These are phyloP conservation scores for Acanthosepion lycidas DNA, from an alignment of 2,888 invertebrate species.

Conservation along the genomic window DNA sequence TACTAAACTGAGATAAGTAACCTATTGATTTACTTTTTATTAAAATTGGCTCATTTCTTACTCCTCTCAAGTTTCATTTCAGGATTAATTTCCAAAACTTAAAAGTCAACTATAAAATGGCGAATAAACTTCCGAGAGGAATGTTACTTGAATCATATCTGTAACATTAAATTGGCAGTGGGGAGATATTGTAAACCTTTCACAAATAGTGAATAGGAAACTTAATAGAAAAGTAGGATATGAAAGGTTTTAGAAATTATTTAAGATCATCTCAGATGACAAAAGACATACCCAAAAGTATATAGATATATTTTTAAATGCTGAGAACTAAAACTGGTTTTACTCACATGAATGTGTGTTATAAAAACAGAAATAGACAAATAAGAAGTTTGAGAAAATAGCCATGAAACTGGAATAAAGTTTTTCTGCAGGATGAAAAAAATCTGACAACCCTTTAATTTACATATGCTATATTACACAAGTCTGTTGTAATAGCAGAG, in stretches of 20 bases:
- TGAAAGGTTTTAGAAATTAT: too few relatives aligned
- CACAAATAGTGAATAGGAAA: background rate
- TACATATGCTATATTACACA: background rate
- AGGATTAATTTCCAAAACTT: background rate
- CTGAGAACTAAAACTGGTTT: background rate
- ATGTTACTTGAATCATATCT: background rate
- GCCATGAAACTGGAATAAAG: background rate
- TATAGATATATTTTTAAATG: background rate
- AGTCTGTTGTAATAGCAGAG: background rate
- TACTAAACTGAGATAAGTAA: background rate
- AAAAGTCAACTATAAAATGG: too few relatives aligned
- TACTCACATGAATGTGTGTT: background rate
- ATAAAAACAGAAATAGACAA: background rate
- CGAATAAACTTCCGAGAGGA: background rate
- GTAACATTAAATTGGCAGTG: background rate
- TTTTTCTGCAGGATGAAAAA: slow-evolving; percentile 4
- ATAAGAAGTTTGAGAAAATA: background rate
- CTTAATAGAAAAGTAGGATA: background rate
- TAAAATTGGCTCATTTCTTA: background rate
- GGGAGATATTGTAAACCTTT: background rate
- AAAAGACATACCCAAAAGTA: background rate
- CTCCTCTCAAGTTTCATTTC: background rate
- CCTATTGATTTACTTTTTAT: background rate
- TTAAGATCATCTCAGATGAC: background rate
- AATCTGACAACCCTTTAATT: background rate